Evolutionary conservation across 2,113 vertebrate genomes (phyloP), one percentile per base, ranked within the genome.

Genomic region (Myotis yumanensis): DNA sequence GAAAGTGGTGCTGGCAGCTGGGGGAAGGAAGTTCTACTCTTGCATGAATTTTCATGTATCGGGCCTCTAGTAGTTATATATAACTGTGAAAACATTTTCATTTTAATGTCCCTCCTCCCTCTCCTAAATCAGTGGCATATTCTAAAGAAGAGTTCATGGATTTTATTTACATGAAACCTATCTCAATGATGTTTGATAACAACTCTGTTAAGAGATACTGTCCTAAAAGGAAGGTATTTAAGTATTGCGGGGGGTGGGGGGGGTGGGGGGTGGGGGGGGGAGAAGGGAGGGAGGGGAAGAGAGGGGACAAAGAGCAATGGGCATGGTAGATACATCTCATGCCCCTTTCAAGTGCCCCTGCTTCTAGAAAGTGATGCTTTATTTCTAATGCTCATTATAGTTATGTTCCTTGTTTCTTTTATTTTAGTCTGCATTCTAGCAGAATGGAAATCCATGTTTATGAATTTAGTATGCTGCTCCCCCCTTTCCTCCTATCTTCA

Each of bases 401-500:
- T 20, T 87, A 48, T 69, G 25, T 52, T 51, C 5, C 51, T 2
- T 23, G 66, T 32, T 25, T 1, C 15, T 66, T 86, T 75, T 37
- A 57, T 87, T 92, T 95, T 66, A 77, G 23, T 57, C 57, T 87
- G 43, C 22, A 71, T 84, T 89, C 32, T 71, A 77, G 68, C 76
- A 82, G 81, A 82, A 69, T 48, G 76, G 59, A 77, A 85, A 93
- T 91, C 20, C 14, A 16, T 80, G 51, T 94, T 96, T 85, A 66
- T 18, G 46, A 91, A 92, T 95, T 94, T 91, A 96, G 72, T 96
- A 7, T 98, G n/a, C n/a, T 37, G 77, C 79, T 59, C 73, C 86
- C 82, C 85, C 62, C 85, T 83, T 96, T 90, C 82, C 69, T 97
- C 96, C 90, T 89, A 30, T 97, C 92, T 95, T 89, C 88, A 93